Evolutionary conservation across 23 tunicate genomes (phyloP).

Genomic region (Ascidia mentula): DNA sequence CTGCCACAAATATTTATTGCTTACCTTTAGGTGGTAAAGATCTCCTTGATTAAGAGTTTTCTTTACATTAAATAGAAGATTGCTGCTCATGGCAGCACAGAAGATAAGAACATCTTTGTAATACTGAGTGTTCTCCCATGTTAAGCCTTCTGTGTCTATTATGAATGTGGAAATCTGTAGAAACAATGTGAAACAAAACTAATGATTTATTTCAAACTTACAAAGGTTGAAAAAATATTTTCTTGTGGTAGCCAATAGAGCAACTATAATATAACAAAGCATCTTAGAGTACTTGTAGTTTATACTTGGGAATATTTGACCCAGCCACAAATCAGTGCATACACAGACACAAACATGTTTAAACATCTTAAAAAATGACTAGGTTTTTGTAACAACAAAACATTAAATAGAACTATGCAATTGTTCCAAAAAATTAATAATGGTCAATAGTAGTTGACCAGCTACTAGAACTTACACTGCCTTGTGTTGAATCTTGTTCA

Average conservation of each 20-base stretch:
- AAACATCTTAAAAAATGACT: background rate
- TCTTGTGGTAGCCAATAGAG: too few species aligned
- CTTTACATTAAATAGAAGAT: background rate
- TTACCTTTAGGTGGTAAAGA: background rate
- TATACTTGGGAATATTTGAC: too few species aligned
- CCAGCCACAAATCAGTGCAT: too few species aligned
- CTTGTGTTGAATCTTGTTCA: background rate
- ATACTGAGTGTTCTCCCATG: background rate
- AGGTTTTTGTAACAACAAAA: too few species aligned
- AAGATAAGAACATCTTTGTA: background rate
- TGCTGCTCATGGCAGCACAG: conserved; percentile 3
- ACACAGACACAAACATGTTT: background rate
- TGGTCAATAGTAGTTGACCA: background rate
- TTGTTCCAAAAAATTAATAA: too few species aligned
- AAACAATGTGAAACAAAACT: background rate
- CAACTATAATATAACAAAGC: too few species aligned
- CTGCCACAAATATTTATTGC: background rate
- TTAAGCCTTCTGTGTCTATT: background rate
- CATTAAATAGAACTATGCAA: too few species aligned
- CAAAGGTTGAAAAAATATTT: background rate
- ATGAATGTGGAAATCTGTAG: background rate
- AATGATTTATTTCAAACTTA: background rate
- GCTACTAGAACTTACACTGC: background rate
- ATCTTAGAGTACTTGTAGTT: too few species aligned
- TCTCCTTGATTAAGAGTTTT: background rate